Evolutionary conservation across 2,797 vertebrate genomes (phyloP), one percentile per base, ranked within the genome.

Genomic region (Merluccius polli): DNA sequence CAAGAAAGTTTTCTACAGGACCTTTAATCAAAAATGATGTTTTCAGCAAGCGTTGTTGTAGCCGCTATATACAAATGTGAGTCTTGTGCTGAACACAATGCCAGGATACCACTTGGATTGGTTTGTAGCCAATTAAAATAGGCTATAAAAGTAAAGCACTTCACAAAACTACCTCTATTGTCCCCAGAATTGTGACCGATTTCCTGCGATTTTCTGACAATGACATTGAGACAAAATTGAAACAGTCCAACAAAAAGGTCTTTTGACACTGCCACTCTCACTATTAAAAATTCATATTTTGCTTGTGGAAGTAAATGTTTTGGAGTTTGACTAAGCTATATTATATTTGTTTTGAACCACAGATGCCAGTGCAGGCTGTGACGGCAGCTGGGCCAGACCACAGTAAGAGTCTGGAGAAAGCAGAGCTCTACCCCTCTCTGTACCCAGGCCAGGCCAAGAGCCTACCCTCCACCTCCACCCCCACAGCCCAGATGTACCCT

Each of bases 321-420:
- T 79, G 13, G 21, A 30, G 0, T 71, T 2, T 30, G 63, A 48
- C 73, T 8, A 4, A 16, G 24, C 76, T 7, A 72, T 48, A 1
- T 59, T 24, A 24, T 65, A 27, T 65, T 65, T 65, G n/a, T 65
- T n/a, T 27, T 82, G 71, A 4, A 71, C 24, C 24, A 73, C 88
- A 96, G 96, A 95, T 96, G 48, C 89, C 95, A 0, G 93, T 95
- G 27, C 96, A 96, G 88, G 76, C 95, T 0, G 95, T 95, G 77
- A 86, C 90, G 0, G 83, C 94, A 0, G 89, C 91, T 16, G 93
- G 92, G 29, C 87, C 94, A 0, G 96, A 97, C 78, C 95, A 94
- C 87, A 90, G 84, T 87, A 97, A 97, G 70, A 88, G 91, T 70
- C 76, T 96, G 52, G 97, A 96, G 80, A 98, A 98, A 82, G 93